Percentiles rank a stretch among this genome's conserved stretches.
phyloP scores from a whole-genome alignment of 2,797 vertebrate species.

The Diceros bicornis region DNA sequence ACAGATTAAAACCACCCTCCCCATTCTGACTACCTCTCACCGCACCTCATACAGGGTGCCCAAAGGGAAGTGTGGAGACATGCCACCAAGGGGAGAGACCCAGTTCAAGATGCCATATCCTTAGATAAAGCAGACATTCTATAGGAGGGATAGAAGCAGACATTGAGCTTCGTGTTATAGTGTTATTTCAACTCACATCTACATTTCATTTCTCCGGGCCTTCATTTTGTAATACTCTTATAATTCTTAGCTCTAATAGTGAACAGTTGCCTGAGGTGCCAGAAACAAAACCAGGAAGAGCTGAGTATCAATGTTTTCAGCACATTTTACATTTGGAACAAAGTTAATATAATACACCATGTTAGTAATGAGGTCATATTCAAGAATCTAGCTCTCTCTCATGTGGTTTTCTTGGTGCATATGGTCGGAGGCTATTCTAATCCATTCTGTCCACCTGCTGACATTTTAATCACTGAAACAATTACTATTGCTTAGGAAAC shows the following conservation, averaged over 20 bases:
- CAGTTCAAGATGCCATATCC: not conserved
- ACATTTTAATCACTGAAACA: slow-evolving; percentile 76
- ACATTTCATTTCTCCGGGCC: slow-evolving; percentile 53
- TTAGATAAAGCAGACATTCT: not conserved
- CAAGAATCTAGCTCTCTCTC: not conserved
- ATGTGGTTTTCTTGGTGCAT: slow-evolving; percentile 56
- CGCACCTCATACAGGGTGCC: no score
- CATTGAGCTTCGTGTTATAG: not conserved
- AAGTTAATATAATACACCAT: slow-evolving; percentile 70
- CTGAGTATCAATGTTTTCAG: slow-evolving; percentile 62
- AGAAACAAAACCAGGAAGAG: slow-evolving; percentile 60
- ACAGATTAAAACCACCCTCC: not conserved
- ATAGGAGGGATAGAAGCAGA: not conserved
- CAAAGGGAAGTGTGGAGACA: not conserved
- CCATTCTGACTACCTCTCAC: not conserved
- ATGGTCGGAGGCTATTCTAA: slow-evolving; percentile 70
- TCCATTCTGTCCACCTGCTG: slow-evolving; percentile 64
- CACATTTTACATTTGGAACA: slow-evolving; percentile 63
- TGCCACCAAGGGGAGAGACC: not conserved
- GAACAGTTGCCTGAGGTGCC: slow-evolving; percentile 51
- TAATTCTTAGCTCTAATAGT: slow-evolving; percentile 49
- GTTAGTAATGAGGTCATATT: slow-evolving; percentile 59
- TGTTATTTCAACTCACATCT: slow-evolving; percentile 24
- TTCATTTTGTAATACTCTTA: slow-evolving; percentile 23
- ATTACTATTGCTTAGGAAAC: slow-evolving; percentile 63